Percentiles rank a stretch among this genome's conserved stretches.
Evolutionary conservation across 2,888 invertebrate genomes (phyloP).

Genomic region (Coleophora deauratella): DNA sequence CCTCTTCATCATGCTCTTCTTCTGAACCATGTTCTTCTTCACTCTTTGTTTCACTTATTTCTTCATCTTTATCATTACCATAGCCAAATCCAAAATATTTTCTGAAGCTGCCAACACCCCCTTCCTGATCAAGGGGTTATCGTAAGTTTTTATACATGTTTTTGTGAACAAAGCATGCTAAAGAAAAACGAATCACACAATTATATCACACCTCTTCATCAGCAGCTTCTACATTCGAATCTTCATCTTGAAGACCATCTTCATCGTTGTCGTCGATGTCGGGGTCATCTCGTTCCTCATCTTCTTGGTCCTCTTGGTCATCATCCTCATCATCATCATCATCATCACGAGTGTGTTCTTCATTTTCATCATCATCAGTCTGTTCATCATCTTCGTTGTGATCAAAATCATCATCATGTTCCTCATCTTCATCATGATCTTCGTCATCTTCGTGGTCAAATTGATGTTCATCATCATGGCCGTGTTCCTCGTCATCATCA

Average conservation of each 20-base stretch:
- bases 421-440: constrained; percentile 34
- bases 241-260: constrained; percentile 29
- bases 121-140: not conserved
- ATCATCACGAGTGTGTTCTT: constrained; percentile 28
- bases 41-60: constrained; percentile 12
- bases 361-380: constrained; percentile 25
- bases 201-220: constrained; percentile 27
- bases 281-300: constrained; percentile 23
- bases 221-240: constrained; percentile 31
- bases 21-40: constrained; percentile 21
- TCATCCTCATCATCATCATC: constrained; percentile 25
- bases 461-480: constrained; percentile 29
- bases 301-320: constrained; percentile 26
- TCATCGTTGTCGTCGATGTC: constrained; percentile 19
- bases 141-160: not conserved
- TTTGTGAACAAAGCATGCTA: too few species aligned
- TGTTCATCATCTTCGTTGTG: constrained; percentile 15
- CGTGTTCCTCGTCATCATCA: constrained; percentile 34
- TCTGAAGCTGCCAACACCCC: not conserved
- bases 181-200: constrained; percentile 1
- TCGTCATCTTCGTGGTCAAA: constrained; percentile 34
- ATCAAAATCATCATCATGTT: constrained; percentile 32
- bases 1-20: constrained; percentile 38
- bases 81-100: not conserved
- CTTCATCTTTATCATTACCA: constrained; percentile 22